phyloP scores from a whole-genome alignment of 2,113 vertebrate genomes.

The Seriola aureovittata region DNA sequence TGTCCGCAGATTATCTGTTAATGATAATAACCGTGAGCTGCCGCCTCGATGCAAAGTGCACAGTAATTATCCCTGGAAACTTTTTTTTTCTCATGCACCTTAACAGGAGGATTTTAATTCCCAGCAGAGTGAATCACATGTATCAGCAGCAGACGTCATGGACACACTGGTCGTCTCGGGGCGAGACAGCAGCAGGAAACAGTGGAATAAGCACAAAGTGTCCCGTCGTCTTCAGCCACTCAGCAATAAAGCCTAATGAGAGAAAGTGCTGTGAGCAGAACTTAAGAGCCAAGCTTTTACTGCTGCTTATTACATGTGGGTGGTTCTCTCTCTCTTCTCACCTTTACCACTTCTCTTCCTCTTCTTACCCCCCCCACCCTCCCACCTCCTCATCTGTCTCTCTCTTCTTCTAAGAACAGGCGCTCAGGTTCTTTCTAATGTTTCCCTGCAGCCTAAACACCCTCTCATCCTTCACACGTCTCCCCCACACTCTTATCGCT shows the following conservation, averaged over 20 bases:
- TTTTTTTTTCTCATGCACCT: no score
- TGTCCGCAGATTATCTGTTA: no score
- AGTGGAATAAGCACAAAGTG: slow-evolving; percentile 39
- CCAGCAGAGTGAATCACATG: neutral
- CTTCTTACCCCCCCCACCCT: neutral
- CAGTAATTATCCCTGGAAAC: no score
- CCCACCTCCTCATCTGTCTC: neutral
- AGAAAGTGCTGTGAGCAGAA: slow-evolving; percentile 53
- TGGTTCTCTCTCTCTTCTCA: slow-evolving; percentile 34
- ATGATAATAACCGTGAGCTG: no score
- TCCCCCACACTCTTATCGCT: neutral
- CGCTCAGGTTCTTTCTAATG: neutral
- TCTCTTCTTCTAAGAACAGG: neutral
- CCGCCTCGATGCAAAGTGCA: no score
- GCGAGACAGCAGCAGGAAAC: slow-evolving; percentile 17
- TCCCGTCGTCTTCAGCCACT: slow-evolving; percentile 29
- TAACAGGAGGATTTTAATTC: neutral
- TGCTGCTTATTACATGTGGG: slow-evolving; percentile 40
- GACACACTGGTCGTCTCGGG: neutral
- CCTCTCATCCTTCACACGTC: slow-evolving; percentile 8
- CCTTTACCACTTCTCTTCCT: slow-evolving; percentile 19
- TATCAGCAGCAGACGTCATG: neutral
- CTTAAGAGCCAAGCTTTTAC: slow-evolving; percentile 41
- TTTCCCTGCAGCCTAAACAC: neutral
- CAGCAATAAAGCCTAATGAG: slow-evolving; percentile 58